Base-by-base conservation (phyloP, 2,797 vertebrate species). In the Gymnodraco acuticeps region DNA sequence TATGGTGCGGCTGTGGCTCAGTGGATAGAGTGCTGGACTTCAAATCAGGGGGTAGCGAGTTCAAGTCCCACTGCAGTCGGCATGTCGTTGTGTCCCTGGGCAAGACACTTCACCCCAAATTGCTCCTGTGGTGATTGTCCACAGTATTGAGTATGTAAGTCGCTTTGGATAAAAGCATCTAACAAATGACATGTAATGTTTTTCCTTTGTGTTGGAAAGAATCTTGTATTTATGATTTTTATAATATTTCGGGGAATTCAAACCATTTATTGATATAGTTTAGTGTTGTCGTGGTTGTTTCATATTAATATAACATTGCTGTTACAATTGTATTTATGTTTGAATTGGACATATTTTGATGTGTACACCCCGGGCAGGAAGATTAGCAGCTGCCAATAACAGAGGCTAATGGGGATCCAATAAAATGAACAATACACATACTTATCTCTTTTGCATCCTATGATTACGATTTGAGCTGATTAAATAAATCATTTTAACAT, bases 401-500 rank as follows among this genome's bases (percentile, higher is more conserved):
- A 66, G 23, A 53, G 51, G 13, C 14, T 38, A 67, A 41, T 14
- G 16, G 10, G 41, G 15, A 19, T 38, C n/a, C 15, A 50, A 17
- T 47, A 60, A 53, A 59, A n/a, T 16, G 33, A 67, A 63, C 23
- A 54, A 66, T 42, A 17, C 53, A 67, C 47, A 52, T 4, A 27
- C 12, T 52, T 1, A 4, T 61, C 1, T 50, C 14, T 52, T 45
- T 27, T 14, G 23, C 9, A 14, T 38, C 17, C 10, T 15, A 11
- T 2, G 2, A 60, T 53, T 48, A 20, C 42, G 12, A 50, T 70
- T 19, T 2, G 16, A 48, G 11, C 8, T 13, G 20, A 67, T 54
- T 14, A 19, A 64, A 60, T 23, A 41, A 20, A n/a, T 50, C 0
- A 23, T 64, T 47, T 54, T 17, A 23, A 60, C 15, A 9, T 33